Base-by-base conservation (phyloP, 2,888 invertebrate genomes). In the Tachina fera region DNA sequence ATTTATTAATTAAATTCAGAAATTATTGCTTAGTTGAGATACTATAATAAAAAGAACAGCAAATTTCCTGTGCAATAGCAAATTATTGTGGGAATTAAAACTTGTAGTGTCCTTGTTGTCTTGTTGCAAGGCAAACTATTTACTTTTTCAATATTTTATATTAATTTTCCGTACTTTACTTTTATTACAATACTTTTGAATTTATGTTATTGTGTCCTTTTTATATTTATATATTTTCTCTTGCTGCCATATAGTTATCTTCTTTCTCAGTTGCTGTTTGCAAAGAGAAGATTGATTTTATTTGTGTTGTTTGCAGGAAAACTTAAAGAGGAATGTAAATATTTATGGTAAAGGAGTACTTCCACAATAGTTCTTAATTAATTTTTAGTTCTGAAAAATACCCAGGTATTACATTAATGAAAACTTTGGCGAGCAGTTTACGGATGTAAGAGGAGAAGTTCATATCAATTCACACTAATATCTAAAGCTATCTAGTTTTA, bases 121-220 rank as follows among this genome's bases (percentile, higher is more conserved):
- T 56, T 19, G 61, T 39, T 78, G 78, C 70, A 71, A 79, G 31
- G 43, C 47, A 67, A 49, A 6, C 43, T 80, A 80, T 67, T 80
- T 80, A 74, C 65, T 74, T 80, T 80, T 72, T 74, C 80, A 80
- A 80, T 80, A 80, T 80, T 80, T 58, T 67, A 67, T 51, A 74
- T 74, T 31, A 51, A 58, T 72, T 65, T 79, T 65, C 13, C 63
- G 13, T 71, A 56, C 45, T 65, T 58, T 67, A 16, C 51, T 74
- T 80, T 74, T 80, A 74, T 74, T 74, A 31, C 56, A 74, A 80
- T 74, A 74, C 80, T 80, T 79, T 74, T 41, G 49, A 80, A 67
- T 67, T 80, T 80, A 79, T 79, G 31, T 47, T 63, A 63, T 80
- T 74, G 58, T 74, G 58, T 74, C 72, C 43, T 31, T 58, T 72